Evolutionary conservation across 2,797 vertebrate species (phyloP).

Genomic region (Eptatretus atami): DNA sequence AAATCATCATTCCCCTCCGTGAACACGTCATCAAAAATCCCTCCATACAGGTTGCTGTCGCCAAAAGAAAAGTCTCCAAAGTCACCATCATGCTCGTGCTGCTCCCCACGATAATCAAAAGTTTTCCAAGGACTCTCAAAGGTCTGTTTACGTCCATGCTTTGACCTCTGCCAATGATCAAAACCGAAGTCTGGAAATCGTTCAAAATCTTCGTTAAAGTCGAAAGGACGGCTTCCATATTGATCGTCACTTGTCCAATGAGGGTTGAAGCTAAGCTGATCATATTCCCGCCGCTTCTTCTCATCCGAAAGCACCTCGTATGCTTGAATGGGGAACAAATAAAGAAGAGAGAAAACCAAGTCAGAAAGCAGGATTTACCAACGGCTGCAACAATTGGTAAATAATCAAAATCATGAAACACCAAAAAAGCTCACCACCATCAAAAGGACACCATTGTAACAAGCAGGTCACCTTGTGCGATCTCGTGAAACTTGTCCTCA

Average conservation of each 20-base stretch:
- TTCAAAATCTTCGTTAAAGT: conserved; percentile 63
- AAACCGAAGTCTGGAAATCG: conserved; percentile 20
- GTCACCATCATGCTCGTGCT: no score
- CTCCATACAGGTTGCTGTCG: background rate
- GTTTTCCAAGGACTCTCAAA: no score
- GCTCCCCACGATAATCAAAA: no score
- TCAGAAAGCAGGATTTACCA: no score
- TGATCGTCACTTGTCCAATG: no score
- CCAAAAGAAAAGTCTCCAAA: background rate
- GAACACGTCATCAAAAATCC: no score
- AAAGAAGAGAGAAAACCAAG: no score
- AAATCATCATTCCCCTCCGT: no score
- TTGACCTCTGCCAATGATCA: background rate
- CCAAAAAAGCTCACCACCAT: no score
- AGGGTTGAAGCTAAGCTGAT: conserved; percentile 14
- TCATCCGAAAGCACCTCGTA: conserved; percentile 68
- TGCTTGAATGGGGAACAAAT: conserved; percentile 16
- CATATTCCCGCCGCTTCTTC: conserved; percentile 42
- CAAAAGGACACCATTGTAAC: no score
- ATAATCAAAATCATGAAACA: no score
- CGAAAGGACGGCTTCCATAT: conserved; percentile 29
- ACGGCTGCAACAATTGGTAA: no score
- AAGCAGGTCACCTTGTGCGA: conserved; percentile 41
- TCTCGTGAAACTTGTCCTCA: conserved; percentile 65
- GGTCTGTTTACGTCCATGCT: background rate